phyloP scores from a whole-genome alignment of 2,888 invertebrate species.

The Polydrusus cervinus region DNA sequence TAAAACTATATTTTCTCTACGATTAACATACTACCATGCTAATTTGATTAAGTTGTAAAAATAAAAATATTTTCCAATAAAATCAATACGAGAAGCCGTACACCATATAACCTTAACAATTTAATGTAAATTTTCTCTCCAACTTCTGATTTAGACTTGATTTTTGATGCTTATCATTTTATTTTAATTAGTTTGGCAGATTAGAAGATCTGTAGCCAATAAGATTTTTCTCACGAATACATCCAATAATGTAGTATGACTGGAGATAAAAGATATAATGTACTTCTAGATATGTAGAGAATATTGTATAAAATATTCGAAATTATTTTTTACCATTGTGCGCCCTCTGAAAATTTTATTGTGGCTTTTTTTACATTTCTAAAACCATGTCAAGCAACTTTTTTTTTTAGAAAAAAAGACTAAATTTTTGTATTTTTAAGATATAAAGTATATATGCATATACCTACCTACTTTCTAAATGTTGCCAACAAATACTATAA shows the following conservation, averaged over 20 bases:
- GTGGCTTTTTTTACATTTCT: too few relatives aligned
- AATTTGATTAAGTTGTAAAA: background rate
- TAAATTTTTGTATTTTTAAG: too few relatives aligned
- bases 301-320: background rate
- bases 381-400: too few relatives aligned
- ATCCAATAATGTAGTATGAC: background rate
- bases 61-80: background rate
- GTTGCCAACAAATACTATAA: too few relatives aligned
- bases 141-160: background rate
- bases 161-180: constrained; percentile 9
- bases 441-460: too few relatives aligned
- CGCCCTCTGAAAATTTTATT: too few relatives aligned
- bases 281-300: too few relatives aligned
- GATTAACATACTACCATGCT: too few relatives aligned
- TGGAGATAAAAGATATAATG: constrained; percentile 12
- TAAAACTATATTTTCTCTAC: too few relatives aligned
- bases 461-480: too few relatives aligned
- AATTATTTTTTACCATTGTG: too few relatives aligned
- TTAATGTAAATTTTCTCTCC: constrained; percentile 9
- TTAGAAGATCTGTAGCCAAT: background rate
- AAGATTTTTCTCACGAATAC: constrained; percentile 20
- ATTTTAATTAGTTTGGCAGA: constrained; percentile 23
- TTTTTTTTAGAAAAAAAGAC: too few relatives aligned
- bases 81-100: constrained; percentile 1
- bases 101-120: background rate